Evolutionary conservation across 2,113 vertebrate species (phyloP), one percentile per base, ranked within the genome.

Genomic region (Myrmecophaga tridactyla): DNA sequence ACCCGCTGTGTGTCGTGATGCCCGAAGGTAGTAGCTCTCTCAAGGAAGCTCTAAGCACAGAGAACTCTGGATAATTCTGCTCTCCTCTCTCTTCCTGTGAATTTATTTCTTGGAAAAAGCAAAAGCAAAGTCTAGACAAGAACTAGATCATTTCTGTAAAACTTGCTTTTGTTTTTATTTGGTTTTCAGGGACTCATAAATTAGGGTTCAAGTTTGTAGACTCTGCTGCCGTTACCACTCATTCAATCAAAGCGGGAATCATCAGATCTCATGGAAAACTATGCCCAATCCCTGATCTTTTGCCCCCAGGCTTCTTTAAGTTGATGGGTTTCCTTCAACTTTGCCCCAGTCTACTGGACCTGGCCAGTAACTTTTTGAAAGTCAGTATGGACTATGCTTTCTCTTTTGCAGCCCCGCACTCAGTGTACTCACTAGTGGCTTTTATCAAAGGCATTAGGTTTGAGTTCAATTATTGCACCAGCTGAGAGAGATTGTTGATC

Each of bases 381-480:
- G 86, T 92, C 92, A 20, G 0, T 0, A 5, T 12, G 80, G 41
- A 53, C 63, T 41, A 43, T 34, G 51, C 25, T 17, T 76, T 27
- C 27, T 83, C 62, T 77, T 39, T n/a, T 31, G 82, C 41, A 60
- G 46, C 39, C 83, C 83, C 41, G 23, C n/a, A 0, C 51, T 90
- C 13, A 2, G 10, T 20, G 6, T 60, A 1, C 15, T 60, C 95
- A 67, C 77, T 85, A 86, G 88, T 62, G 34, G 63, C 70, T 81
- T 75, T 85, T 86, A 20, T 82, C 83, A 87, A 23, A 92, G 46
- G 62, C 51, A 4, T 87, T 46, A 78, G 56, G 53, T 88, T 94
- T 53, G 31, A 9, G 94, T 93, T 94, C 96, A 94, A 29, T 95
- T 91, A 92, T 92, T 34, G 48, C 43, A 4, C 39, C 84, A 85